Percentiles rank a stretch among this genome's conserved stretches.
Evolutionary conservation across 2,113 vertebrate species (phyloP).

Genomic region (Brachyhypopomus occidentalis): DNA sequence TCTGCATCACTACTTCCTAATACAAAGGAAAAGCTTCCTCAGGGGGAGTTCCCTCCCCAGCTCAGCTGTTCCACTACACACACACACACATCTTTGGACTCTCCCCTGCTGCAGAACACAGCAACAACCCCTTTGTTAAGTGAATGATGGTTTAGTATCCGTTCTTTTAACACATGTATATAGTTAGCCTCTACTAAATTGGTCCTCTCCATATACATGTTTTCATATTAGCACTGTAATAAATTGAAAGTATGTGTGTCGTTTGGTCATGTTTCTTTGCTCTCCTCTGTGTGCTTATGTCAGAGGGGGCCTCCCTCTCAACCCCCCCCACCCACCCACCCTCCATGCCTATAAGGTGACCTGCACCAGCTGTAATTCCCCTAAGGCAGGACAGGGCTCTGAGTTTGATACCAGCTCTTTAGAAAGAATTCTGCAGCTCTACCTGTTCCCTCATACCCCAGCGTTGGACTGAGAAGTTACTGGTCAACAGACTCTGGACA

Average conservation of each 20-base stretch:
- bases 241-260: not conserved
- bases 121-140: not conserved
- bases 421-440: conserved; percentile 22
- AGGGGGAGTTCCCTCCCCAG: conserved; percentile 51
- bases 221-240: not conserved
- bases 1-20: conserved; percentile 59
- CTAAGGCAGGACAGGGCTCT: conserved; percentile 30
- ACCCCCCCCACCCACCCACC: conserved; percentile 11
- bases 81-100: not conserved
- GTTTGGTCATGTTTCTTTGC: conserved; percentile 3
- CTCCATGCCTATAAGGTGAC: conserved; percentile 67
- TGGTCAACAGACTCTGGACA: not conserved
- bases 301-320: conserved; percentile 47
- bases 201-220: not conserved
- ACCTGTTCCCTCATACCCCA: conserved; percentile 16
- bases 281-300: conserved; percentile 56
- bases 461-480: not conserved
- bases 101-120: not conserved
- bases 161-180: not conserved
- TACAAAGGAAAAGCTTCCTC: conserved; percentile 34
- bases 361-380: conserved; percentile 51
- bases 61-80: conserved; percentile 39
- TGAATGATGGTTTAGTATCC: not conserved
- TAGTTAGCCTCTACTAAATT: not conserved
- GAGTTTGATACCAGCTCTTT: conserved; percentile 6